A percentile compares a stretch with the other conserved stretches of the same genome.
Evolutionary conservation across 2,888 invertebrate species (phyloP).

Genomic region (Axea sp.): DNA sequence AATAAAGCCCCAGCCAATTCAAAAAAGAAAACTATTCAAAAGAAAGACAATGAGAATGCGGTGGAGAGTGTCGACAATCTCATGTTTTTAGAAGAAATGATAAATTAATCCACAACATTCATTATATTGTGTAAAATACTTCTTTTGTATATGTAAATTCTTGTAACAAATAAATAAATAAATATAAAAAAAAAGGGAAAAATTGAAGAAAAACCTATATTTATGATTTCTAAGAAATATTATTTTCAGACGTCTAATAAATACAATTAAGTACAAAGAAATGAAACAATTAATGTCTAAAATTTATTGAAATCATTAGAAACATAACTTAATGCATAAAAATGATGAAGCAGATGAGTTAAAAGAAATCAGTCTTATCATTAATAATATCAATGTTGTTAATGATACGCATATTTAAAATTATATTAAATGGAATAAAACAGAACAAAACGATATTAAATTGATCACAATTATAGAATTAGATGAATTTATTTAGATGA

Average conservation of each 20-base stretch:
- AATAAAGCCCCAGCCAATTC: no score
- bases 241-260: constrained; percentile 36
- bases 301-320: constrained; percentile 61
- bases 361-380: constrained; percentile 73
- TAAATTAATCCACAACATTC: no score
- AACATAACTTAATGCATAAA: constrained; percentile 57
- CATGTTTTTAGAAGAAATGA: constrained; percentile 91
- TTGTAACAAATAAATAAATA: no score
- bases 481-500: background rate
- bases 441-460: constrained; percentile 18
- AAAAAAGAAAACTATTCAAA: constrained; percentile 91
- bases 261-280: constrained; percentile 51
- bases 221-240: constrained; percentile 32
- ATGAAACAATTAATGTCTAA: constrained; percentile 38
- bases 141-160: no score
- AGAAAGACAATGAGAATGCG: constrained; percentile 89
- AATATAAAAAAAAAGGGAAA: constrained; percentile 1
- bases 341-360: constrained; percentile 49
- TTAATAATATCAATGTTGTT: constrained; percentile 39
- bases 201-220: constrained; percentile 1
- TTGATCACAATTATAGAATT: constrained; percentile 3
- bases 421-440: constrained; percentile 19
- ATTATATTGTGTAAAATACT: no score
- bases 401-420: constrained; percentile 9
- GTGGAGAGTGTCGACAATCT: constrained; percentile 89